Evolutionary conservation across 2,113 vertebrate genomes (phyloP), one percentile per base, ranked within the genome.

Genomic region (Pedetes capensis): DNA sequence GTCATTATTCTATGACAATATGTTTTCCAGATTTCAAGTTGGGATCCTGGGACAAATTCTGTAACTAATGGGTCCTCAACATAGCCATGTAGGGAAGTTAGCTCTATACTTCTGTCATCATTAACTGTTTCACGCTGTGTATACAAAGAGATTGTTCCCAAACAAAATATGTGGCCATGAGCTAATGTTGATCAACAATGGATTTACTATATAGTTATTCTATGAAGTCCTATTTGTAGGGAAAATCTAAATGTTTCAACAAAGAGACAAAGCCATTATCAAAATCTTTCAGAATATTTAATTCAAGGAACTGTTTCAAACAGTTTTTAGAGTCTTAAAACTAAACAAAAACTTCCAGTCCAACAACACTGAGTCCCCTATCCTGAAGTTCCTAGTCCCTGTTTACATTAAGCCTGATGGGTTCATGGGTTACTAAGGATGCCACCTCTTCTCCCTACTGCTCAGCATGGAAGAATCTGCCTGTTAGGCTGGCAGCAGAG

Each of bases 181-280:
- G 16, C 39, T 80, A 44, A 89, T 75, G 53, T 68, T 71, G 59
- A 64, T 81, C 57, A 47, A 1, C 42, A 82, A 66, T 64, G 34
- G 17, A 61, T 66, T 93, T 85, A 80, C 27, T 53, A 39, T 59
- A 29, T 59, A 42, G 11, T 71, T 37, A 87, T 49, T 59, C 69
- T 57, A 13, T 34, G 32, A 66, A 80, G 42, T 71, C 84, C 20
- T 91, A 78, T 92, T 95, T 87, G 9, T 34, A 63, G 16, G 66
- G 37, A 95, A 95, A 90, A 82, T 93, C 39, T 81, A 44, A 93
- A 63, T 72, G 47, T 93, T 91, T 91, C 49, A 74, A 83, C 16
- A 57, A 23, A 74, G 63, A 39, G n/a, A n/a, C n/a, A 34, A 78
- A 78, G 42, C 91, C 89, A 89, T 79, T 92, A 91, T 88, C 78